phyloP scores from a whole-genome alignment of 2,113 vertebrate genomes.

The Macrotus californicus region DNA sequence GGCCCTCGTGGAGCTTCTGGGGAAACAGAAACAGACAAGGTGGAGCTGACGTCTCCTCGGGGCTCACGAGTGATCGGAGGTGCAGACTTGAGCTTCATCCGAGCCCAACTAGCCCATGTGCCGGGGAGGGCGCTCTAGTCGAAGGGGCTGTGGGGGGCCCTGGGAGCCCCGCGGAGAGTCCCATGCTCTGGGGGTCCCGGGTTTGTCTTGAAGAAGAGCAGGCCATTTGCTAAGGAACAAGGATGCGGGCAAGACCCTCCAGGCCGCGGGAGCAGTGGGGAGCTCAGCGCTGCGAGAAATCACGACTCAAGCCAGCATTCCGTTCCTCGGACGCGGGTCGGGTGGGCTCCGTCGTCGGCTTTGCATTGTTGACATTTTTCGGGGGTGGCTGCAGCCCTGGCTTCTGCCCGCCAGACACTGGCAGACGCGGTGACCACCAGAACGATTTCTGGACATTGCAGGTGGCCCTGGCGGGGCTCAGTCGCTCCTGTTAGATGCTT shows the following conservation, averaged over 20 bases:
- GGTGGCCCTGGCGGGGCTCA: neutral
- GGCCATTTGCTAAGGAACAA: neutral
- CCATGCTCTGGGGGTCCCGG: neutral
- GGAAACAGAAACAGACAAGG: neutral
- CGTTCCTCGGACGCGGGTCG: fast-evolving
- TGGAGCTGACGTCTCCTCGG: fast-evolving
- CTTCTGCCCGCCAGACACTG: neutral
- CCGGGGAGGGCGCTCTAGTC: fast-evolving
- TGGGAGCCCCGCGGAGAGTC: neutral
- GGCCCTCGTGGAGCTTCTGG: neutral
- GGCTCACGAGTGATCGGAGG: fast-evolving
- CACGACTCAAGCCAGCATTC: fast-evolving
- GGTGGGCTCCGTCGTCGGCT: fast-evolving
- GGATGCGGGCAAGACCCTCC: fast-evolving
- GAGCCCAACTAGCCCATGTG: too few relatives aligned
- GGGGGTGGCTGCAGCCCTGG: neutral
- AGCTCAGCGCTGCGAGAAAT: fast-evolving
- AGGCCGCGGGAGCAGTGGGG: fast-evolving
- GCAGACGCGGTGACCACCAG: neutral
- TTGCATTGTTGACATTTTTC: fast-evolving
- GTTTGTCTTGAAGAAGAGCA: neutral
- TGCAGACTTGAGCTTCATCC: neutral
- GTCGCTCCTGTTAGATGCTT: fast-evolving
- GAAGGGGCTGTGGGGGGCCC: neutral
- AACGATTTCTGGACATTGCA: fast-evolving